A percentile compares a stretch with the other conserved stretches of the same genome.
phyloP scores from a whole-genome alignment of 1,140 invertebrate species.

The Pseudomyrmex gracilis region DNA sequence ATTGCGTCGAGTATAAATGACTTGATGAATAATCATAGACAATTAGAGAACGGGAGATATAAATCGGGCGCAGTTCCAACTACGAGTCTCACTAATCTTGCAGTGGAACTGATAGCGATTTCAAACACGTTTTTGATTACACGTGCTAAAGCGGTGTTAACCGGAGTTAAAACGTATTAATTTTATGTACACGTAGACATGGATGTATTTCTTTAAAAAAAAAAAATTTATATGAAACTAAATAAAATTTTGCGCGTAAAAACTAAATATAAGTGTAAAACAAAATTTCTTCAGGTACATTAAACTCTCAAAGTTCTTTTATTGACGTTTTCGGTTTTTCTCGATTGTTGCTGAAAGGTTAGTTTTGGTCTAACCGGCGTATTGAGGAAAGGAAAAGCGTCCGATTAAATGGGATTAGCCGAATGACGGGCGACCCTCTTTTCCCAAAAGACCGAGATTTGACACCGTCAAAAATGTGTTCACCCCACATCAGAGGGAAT shows the following conservation, averaged over 20 bases:
- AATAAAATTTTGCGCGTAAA: neutral
- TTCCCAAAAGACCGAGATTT: slow-evolving; percentile 78
- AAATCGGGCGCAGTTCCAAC: slow-evolving; percentile 55
- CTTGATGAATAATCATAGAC: slow-evolving; percentile 78
- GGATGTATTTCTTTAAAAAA: neutral
- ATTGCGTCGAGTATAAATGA: slow-evolving; percentile 76
- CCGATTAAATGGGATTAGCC: slow-evolving; percentile 76
- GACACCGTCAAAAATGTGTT: slow-evolving; percentile 76
- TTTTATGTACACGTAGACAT: neutral
- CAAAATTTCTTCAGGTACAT: slow-evolving; percentile 32
- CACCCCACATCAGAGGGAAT: slow-evolving; percentile 63
- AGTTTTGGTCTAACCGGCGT: slow-evolving; percentile 59
- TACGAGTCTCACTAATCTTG: slow-evolving; percentile 51
- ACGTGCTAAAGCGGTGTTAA: neutral
- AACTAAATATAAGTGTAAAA: neutral
- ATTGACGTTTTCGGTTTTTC: slow-evolving; percentile 41
- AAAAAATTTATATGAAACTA: neutral
- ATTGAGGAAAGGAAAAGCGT: slow-evolving; percentile 70
- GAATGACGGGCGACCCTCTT: slow-evolving; percentile 66
- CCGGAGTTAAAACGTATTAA: neutral
- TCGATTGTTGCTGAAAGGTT: slow-evolving; percentile 25
- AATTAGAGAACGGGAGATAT: slow-evolving; percentile 70
- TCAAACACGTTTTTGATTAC: neutral
- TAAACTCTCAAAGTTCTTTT: neutral
- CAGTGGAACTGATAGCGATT: slow-evolving; percentile 6